Evolutionary conservation across 2,888 invertebrate genomes (phyloP).

Genomic region (Junonia oenone): DNA sequence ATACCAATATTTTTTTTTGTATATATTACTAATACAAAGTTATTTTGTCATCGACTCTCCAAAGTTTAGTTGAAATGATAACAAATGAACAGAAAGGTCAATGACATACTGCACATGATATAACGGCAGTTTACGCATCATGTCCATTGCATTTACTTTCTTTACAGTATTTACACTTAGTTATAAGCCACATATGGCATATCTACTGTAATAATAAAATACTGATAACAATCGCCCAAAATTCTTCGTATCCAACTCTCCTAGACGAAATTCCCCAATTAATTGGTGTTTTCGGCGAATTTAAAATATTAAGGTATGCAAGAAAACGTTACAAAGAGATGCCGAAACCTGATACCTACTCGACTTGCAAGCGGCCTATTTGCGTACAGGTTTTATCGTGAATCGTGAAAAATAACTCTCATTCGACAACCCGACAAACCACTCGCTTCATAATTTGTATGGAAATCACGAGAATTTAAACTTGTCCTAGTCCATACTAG

Average conservation of each 20-base stretch:
- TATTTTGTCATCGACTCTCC: too few relatives aligned
- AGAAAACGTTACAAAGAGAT: constrained; percentile 31
- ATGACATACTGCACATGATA: too few relatives aligned
- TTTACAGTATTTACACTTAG: too few relatives aligned
- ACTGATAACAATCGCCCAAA: too few relatives aligned
- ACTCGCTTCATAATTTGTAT: constrained; percentile 32
- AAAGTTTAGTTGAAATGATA: too few relatives aligned
- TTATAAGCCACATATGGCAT: too few relatives aligned
- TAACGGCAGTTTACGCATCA: too few relatives aligned
- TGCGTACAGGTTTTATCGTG: constrained; percentile 43
- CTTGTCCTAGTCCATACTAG: constrained; percentile 10
- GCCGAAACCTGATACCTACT: constrained; percentile 35
- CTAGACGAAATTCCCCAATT: not conserved
- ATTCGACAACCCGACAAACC: constrained; percentile 39
- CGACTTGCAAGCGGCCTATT: constrained; percentile 33
- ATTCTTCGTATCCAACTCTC: not conserved
- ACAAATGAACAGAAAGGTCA: too few relatives aligned
- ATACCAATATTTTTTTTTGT: too few relatives aligned
- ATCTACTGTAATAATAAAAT: too few relatives aligned
- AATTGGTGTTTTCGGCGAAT: constrained; percentile 13
- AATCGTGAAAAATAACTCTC: constrained; percentile 48
- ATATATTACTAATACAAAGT: too few relatives aligned
- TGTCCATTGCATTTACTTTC: too few relatives aligned
- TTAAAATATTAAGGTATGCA: constrained; percentile 3
- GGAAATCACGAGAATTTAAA: constrained; percentile 26